phyloP scores from a whole-genome alignment of 1,140 invertebrate genomes.

The Colletes gigas region DNA sequence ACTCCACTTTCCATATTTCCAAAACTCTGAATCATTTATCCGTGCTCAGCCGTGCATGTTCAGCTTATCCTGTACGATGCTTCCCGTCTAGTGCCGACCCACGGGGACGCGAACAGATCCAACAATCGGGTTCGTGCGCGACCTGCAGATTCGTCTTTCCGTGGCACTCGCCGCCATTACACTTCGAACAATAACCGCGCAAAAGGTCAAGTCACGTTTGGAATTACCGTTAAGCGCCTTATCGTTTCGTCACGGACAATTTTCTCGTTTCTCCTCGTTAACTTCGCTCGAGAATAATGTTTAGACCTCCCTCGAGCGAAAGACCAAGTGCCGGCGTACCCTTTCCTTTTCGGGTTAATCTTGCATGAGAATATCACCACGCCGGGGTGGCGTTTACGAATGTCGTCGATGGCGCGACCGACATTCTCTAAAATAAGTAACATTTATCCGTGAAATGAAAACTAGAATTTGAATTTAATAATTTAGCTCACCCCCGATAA shows the following conservation, averaged over 20 bases:
- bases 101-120: constrained; percentile 53
- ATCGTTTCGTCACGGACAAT: constrained; percentile 59
- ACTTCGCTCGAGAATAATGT: constrained; percentile 49
- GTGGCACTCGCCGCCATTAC: constrained; percentile 30
- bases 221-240: constrained; percentile 60
- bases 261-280: constrained; percentile 62
- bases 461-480: no score
- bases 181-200: constrained; percentile 61
- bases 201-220: constrained; percentile 51
- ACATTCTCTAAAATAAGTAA: not conserved
- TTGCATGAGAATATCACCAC: constrained; percentile 20
- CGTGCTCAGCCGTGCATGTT: constrained; percentile 67
- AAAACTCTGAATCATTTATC: constrained; percentile 73
- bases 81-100: constrained; percentile 39
- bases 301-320: constrained; percentile 14
- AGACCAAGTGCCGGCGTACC: not conserved
- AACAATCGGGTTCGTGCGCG: constrained; percentile 61
- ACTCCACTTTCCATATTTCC: constrained; percentile 72
- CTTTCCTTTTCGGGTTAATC: not conserved
- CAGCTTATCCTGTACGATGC: constrained; percentile 39
- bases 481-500: no score
- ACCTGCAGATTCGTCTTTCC: constrained; percentile 60
- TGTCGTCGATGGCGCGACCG: not conserved
- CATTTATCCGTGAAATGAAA: no score
- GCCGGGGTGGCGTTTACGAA: not conserved